A percentile compares a stretch with the other conserved stretches of the same genome.
Conservation (phyloP, 2,113 vertebrate genomes). For the Syrrhaptes paradoxus region DNA sequence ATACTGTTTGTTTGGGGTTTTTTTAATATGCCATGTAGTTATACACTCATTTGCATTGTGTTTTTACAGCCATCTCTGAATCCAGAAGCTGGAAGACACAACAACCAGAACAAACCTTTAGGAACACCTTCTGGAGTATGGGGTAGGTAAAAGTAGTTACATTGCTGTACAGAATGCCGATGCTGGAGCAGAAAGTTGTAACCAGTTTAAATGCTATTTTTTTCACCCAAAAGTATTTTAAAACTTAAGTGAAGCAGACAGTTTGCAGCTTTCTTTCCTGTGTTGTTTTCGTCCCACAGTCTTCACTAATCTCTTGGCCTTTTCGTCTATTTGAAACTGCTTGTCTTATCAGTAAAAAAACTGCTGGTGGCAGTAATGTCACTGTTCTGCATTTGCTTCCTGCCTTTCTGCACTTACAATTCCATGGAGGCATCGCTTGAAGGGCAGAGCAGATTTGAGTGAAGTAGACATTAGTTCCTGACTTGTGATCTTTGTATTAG, state of each 20-base stretch:
- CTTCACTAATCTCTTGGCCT: not conserved
- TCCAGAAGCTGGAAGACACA: conserved; percentile 96
- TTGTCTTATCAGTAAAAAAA: not conserved
- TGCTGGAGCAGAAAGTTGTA: not conserved
- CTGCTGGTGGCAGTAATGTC: not conserved
- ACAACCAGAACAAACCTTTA: conserved; percentile 87
- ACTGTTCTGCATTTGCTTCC: not conserved
- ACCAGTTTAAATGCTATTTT: accelerated
- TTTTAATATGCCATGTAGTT: accelerated
- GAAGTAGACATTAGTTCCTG: not conserved
- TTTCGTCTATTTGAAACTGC: not conserved
- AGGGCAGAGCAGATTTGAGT: not conserved
- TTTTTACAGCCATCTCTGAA: conserved; percentile 92
- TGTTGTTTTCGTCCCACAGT: not conserved
- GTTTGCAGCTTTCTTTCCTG: not conserved
- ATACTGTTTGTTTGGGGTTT: not conserved
- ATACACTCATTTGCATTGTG: not conserved
- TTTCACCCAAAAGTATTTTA: not conserved
- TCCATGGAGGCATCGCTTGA: not conserved
- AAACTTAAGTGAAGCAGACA: not conserved
- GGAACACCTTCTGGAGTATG: conserved; percentile 97
- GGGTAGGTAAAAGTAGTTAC: conserved; percentile 81
- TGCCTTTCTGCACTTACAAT: not conserved
- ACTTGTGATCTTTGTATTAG: not conserved
- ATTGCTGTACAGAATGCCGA: not conserved